phyloP scores from a whole-genome alignment of 2,888 invertebrate species.

The Tenthredo mesomela region DNA sequence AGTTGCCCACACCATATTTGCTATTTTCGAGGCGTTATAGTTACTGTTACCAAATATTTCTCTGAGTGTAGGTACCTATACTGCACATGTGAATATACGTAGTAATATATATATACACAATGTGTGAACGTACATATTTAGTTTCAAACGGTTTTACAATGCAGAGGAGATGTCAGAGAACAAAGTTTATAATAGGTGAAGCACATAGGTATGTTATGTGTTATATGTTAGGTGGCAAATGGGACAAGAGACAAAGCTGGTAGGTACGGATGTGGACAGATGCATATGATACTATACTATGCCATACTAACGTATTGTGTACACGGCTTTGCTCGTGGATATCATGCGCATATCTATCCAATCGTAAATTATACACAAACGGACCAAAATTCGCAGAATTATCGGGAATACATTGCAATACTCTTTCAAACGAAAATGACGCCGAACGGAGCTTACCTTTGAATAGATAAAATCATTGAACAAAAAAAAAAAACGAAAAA shows the following conservation, averaged over 20 bases:
- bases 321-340: not conserved
- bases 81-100: too few relatives aligned
- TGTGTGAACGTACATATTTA: too few relatives aligned
- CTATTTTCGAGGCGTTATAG: too few relatives aligned
- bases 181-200: not conserved
- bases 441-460: constrained; percentile 1
- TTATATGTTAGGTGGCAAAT: not conserved
- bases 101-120: too few relatives aligned
- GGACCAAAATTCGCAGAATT: not conserved
- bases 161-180: too few relatives aligned
- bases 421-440: not conserved
- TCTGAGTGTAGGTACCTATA: too few relatives aligned
- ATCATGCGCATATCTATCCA: not conserved
- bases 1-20: too few relatives aligned
- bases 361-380: not conserved
- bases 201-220: not conserved
- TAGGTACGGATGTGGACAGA: not conserved
- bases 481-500: not conserved
- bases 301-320: not conserved
- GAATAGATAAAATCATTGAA: not conserved
- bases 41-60: too few relatives aligned
- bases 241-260: too few relatives aligned
- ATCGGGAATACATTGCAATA: not conserved
- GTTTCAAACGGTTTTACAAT: too few relatives aligned
- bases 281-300: not conserved